Percentiles rank a stretch among this genome's conserved stretches.
phyloP scores from a whole-genome alignment of 1,140 invertebrate genomes.

The Drosophila orena region DNA sequence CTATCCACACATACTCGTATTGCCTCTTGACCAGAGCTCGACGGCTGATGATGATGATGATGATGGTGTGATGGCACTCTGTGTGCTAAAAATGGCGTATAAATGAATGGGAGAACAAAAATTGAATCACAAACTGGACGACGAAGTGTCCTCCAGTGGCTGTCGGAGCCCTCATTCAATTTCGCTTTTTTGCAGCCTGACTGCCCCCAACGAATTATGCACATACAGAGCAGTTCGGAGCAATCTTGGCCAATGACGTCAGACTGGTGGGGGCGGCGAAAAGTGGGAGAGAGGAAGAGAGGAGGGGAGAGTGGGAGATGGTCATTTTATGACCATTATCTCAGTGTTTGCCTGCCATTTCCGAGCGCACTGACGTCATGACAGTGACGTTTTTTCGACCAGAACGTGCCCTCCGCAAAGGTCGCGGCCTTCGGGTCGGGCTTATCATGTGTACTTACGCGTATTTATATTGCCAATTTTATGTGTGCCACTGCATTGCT shows the following conservation, averaged over 20 bases:
- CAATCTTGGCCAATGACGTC: slow-evolving; percentile 53
- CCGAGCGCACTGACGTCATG: slow-evolving; percentile 42
- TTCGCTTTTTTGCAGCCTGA: slow-evolving; percentile 51
- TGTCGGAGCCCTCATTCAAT: slow-evolving; percentile 43
- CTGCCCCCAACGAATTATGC: slow-evolving; percentile 44
- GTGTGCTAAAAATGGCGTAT: slow-evolving; percentile 66
- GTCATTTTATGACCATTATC: slow-evolving; percentile 45
- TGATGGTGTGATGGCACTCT: slow-evolving; percentile 30
- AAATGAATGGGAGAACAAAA: slow-evolving; percentile 48
- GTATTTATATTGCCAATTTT: slow-evolving; percentile 49
- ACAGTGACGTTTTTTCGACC: slow-evolving; percentile 29
- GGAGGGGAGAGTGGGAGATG: slow-evolving; percentile 8
- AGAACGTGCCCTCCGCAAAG: slow-evolving; percentile 25
- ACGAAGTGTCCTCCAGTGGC: slow-evolving; percentile 50
- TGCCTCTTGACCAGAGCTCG: slow-evolving; percentile 33
- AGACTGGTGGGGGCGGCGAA: slow-evolving; percentile 6
- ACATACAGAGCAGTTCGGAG: slow-evolving; percentile 40
- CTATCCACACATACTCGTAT: slow-evolving; percentile 52
- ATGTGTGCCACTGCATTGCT: slow-evolving; percentile 32
- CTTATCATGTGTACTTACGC: slow-evolving; percentile 28
- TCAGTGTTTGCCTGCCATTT: slow-evolving; percentile 47
- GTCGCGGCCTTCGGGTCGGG: slow-evolving; percentile 22
- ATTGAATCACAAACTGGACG: slow-evolving; percentile 68
- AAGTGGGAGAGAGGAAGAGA: not conserved
- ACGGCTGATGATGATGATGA: slow-evolving; percentile 4